Conservation (phyloP, 2,113 vertebrate genomes). For the Sardina pilchardus region DNA sequence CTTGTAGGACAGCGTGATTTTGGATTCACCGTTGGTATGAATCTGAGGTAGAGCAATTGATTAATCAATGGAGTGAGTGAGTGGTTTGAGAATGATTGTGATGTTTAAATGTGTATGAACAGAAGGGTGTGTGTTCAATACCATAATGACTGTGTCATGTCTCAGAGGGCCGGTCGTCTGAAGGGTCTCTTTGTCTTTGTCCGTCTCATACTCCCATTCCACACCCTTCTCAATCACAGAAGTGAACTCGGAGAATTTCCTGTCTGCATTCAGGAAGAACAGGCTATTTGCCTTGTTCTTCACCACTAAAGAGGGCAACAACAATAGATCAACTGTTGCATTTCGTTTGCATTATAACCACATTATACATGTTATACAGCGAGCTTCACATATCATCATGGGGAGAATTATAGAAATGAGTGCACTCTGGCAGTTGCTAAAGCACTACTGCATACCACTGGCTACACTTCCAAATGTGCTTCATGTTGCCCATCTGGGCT, state of each 20-base stretch:
- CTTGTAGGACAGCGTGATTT: slow-evolving; percentile 88
- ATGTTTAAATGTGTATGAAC: background rate
- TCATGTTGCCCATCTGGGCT: background rate
- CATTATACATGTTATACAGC: no score
- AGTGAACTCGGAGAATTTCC: slow-evolving; percentile 79
- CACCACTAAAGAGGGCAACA: slow-evolving; percentile 65
- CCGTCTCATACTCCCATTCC: slow-evolving; percentile 94
- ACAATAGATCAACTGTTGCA: background rate
- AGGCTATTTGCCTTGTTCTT: slow-evolving; percentile 88
- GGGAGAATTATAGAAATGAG: no score
- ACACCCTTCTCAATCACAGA: slow-evolving; percentile 89
- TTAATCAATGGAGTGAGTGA: background rate
- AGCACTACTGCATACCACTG: background rate
- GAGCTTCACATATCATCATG: no score
- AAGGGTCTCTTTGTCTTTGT: slow-evolving; percentile 85
- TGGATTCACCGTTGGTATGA: slow-evolving; percentile 78
- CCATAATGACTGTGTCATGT: slow-evolving; percentile 85
- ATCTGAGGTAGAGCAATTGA: slow-evolving; percentile 68
- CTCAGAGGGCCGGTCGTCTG: slow-evolving; percentile 90
- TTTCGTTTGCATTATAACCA: background rate
- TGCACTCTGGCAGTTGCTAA: no score
- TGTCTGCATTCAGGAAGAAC: slow-evolving; percentile 87
- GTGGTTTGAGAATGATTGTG: background rate
- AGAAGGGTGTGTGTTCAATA: slow-evolving; percentile 60
- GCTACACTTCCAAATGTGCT: background rate